Evolutionary conservation across 2,797 vertebrate species (phyloP), one percentile per base, ranked within the genome.

Genomic region (Merluccius polli): DNA sequence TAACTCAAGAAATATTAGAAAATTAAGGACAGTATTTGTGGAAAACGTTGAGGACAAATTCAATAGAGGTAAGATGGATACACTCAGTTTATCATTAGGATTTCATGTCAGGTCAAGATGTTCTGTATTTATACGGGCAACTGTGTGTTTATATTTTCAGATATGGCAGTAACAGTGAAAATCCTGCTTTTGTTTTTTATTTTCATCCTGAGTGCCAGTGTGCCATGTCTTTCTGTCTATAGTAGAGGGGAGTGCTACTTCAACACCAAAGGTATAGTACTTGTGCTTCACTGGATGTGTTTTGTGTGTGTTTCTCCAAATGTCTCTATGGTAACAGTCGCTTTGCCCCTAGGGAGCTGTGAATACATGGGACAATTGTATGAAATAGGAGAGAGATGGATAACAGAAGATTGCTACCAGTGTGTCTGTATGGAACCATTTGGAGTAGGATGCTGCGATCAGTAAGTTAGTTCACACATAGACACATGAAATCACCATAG

Each of bases 371-470:
- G 91, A 1, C 83, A 90, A 79, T 29, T 86, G 27, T 93, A 91
- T 32, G 86, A 84, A 27, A 91, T 93, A 18, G 93, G 93, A 48
- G 93, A 94, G 41, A 93, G 88, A 80, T 94, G 94, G 94, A 86
- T 89, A 63, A 94, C 92, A 65, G 77, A 76, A 35, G 91, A 94
- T 70, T 94, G 93, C 81, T 91, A 87, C 82, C 90, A 92, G 74
- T 94, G 94, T 83, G 87, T 94, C 81, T 94, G 93, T 81, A 93
- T 94, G 92, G 91, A 93, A 81, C 94, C 94, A 8, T 94, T 94
- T 72, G 94, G 93, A 87, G 92, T 94, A 0, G 93, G 94, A 81
- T 94, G 94, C 85, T 94, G 94, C 84, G 93, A 94, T 71, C 86
- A 92, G 94, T 94, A 78, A 93, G 93, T 89, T 78, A 67, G 0